Evolutionary conservation across 2,888 invertebrate species (phyloP).

Genomic region (Sinhomidia bicolor): DNA sequence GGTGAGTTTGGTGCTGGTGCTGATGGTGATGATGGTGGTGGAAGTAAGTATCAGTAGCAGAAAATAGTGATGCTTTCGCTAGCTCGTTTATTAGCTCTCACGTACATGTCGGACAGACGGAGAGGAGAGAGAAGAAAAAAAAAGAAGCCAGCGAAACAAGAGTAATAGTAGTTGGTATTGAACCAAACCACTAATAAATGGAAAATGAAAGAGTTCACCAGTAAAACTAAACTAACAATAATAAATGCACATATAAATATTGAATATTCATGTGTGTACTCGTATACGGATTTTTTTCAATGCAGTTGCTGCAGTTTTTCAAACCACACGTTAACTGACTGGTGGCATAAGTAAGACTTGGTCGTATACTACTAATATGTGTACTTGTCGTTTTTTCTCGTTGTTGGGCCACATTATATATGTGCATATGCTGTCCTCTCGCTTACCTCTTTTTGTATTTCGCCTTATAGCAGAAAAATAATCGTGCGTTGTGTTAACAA

Average conservation of each 20-base stretch:
- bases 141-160: constrained; percentile 17
- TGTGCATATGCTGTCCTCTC: not conserved
- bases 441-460: not conserved
- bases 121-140: too few relatives aligned
- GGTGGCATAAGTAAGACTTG: not conserved
- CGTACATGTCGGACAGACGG: not conserved
- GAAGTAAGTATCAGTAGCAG: not conserved
- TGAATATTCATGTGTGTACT: constrained; percentile 25
- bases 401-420: not conserved
- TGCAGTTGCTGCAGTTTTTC: constrained; percentile 40
- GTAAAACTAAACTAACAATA: constrained; percentile 26
- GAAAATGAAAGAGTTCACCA: constrained; percentile 51
- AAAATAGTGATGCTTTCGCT: constrained; percentile 18
- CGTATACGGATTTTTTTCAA: too few relatives aligned
- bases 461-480: not conserved
- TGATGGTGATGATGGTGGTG: not conserved
- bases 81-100: not conserved
- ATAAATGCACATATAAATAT: constrained; percentile 49
- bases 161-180: constrained; percentile 21
- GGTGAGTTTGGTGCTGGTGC: not conserved
- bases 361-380: too few relatives aligned
- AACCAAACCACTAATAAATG: constrained; percentile 3
- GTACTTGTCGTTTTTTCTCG: not conserved
- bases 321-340: not conserved
- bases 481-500: not conserved